Evolutionary conservation across 30 jellyfish, hydroid and myxozoan genomes (phyloP), one percentile per base, ranked within the genome.

Genomic region (Mastigias papua): DNA sequence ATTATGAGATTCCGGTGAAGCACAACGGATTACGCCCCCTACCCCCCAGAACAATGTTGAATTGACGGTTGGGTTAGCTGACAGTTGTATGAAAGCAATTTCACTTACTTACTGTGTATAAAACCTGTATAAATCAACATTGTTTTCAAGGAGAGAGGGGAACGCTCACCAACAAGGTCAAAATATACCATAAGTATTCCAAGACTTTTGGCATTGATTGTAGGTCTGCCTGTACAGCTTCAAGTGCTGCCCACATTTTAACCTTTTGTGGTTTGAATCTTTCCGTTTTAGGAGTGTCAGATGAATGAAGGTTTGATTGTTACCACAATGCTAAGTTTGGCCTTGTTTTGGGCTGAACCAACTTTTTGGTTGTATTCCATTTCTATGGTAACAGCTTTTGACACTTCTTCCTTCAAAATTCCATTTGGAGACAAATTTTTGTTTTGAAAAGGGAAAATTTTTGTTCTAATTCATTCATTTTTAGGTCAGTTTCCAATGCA

Each of bases 341-440:
- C 85, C 21, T 74, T 48, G 26, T 58, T 81, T 64, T 68, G 37
- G 80, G 66, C 84, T 5, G 26, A 22, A 30, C 91, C 91, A 42
- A 81, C 75, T 60, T 65, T 46, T 48, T 29, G 64, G 74, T 48
- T 22, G 15, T 76, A 74, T 57, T 81, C 80, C 25, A 63, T 68
- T 48, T 66, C 91, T 64, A 68, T 81, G 71, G 82, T 84, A 46
- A 68, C 84, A 29, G 69, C 79, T 68, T 48, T 66, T 48, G 91
- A 17, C 75, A 81, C 16, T 48, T 68, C 80, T 31, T 66, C 79
- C 16, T 31, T 58, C 42, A 58, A 68, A 68, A 80, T 33, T 63
- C 25, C 82, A 80, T 61, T 81, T 25, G n/a, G 69, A 61, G 22
- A 80, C 81, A 27, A 48, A 29, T 66, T 63, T 63, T 34, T 80